Conservation (phyloP, 2,797 vertebrate genomes). For the Ceyx erithaca region DNA sequence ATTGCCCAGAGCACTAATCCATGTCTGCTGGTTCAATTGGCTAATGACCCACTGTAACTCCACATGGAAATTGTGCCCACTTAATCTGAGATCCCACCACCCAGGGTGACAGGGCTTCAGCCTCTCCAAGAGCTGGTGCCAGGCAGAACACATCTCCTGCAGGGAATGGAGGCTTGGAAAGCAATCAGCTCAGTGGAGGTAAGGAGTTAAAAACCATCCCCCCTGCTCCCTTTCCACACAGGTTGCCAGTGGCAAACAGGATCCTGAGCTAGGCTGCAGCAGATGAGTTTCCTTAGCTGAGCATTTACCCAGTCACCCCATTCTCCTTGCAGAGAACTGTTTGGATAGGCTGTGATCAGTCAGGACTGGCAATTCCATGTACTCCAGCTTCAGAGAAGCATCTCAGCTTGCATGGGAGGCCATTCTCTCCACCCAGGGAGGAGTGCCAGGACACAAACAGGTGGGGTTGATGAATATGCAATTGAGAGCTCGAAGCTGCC, state of each 20-base stretch:
- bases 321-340: neutral
- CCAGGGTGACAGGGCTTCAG: neutral
- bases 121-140: neutral
- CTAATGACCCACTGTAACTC: neutral
- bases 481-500: neutral
- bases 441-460: slow-evolving; percentile 2
- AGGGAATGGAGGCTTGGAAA: slow-evolving; percentile 11
- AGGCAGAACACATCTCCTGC: neutral
- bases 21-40: neutral
- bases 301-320: neutral
- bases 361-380: neutral
- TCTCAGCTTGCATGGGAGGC: neutral
- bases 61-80: neutral
- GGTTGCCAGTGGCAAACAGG: slow-evolving; percentile 14
- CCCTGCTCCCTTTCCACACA: neutral
- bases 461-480: slow-evolving; percentile 46
- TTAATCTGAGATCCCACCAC: neutral
- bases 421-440: neutral
- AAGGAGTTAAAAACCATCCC: slow-evolving; percentile 11
- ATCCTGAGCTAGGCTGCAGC: neutral
- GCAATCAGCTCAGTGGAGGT: neutral
- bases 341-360: neutral
- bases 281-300: neutral
- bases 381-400: neutral
- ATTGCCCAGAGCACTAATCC: neutral